phyloP scores from a whole-genome alignment of 2,113 vertebrate species.

The Sebastes schlegelii region DNA sequence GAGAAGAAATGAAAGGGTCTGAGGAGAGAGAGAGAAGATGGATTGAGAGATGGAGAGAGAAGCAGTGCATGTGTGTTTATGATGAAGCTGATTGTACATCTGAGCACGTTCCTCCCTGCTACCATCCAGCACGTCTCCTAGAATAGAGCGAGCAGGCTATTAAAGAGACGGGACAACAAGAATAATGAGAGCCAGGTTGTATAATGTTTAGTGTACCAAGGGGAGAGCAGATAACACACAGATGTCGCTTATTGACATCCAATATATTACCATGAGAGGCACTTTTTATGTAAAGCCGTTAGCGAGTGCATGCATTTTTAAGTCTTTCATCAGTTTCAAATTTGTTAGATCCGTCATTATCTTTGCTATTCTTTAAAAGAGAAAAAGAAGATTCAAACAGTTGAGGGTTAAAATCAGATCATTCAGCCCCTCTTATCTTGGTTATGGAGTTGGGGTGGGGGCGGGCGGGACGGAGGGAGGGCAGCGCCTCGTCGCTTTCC shows the following conservation, averaged over 20 bases:
- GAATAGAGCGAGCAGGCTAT: conserved; percentile 49
- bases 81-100: conserved; percentile 57
- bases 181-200: conserved; percentile 21
- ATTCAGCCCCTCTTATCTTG: conserved; percentile 39
- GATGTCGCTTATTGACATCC: conserved; percentile 36
- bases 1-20: conserved; percentile 2
- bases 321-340: background rate
- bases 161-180: conserved; percentile 45
- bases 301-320: conserved; percentile 18
- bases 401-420: conserved; percentile 37
- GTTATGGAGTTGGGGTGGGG: background rate
- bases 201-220: conserved; percentile 25
- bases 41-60: background rate
- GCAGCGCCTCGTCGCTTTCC: conserved; percentile 32
- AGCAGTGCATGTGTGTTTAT: background rate
- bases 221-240: conserved; percentile 32
- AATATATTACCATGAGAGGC: conserved; percentile 15
- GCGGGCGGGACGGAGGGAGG: background rate
- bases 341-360: background rate
- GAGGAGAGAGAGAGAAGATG: background rate
- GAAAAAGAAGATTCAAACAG: too few species aligned
- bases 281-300: conserved; percentile 27
- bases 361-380: conserved; percentile 1
- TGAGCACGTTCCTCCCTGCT: conserved; percentile 45
- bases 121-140: conserved; percentile 47